Percentiles rank a stretch among this genome's conserved stretches.
phyloP scores from a whole-genome alignment of 2,888 invertebrate genomes.

The Seira musarum region DNA sequence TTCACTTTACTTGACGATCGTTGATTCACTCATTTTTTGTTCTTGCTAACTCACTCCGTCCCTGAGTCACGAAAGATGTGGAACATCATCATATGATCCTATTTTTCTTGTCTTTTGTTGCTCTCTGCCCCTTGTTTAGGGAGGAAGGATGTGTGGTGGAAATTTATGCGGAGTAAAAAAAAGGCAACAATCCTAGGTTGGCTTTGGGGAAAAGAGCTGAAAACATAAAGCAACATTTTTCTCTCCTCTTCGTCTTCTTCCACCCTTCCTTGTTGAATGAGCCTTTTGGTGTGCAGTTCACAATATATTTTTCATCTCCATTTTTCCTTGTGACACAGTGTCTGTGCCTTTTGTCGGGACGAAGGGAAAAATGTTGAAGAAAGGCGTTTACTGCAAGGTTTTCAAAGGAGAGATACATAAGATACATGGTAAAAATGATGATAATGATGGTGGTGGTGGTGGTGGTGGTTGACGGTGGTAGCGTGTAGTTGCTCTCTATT shows the following conservation, averaged over 20 bases:
- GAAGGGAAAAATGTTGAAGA: conserved; percentile 13
- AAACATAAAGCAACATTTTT: conserved; percentile 2
- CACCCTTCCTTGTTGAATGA: conserved; percentile 25
- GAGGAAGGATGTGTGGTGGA: conserved; percentile 9
- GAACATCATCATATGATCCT: conserved; percentile 1
- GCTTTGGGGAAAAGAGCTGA: not conserved
- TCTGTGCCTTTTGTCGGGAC: conserved; percentile 5
- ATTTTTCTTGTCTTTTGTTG: conserved; percentile 1
- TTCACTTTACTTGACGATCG: not conserved
- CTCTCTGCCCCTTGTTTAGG: not conserved
- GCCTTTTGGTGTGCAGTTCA: conserved; percentile 28
- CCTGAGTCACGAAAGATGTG: conserved; percentile 8
- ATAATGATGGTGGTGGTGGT: conserved; percentile 38
- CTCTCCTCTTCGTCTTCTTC: not conserved
- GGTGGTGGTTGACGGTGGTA: conserved; percentile 11
- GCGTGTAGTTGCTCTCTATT: conserved; percentile 8
- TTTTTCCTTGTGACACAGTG: conserved; percentile 36
- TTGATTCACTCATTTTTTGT: conserved; percentile 7
- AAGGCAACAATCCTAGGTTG: conserved; percentile 1
- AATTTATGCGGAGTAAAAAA: conserved; percentile 13
- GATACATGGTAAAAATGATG: conserved; percentile 33
- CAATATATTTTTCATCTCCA: conserved; percentile 20
- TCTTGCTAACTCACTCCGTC: not conserved
- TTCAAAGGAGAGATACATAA: conserved; percentile 22
- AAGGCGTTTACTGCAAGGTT: conserved; percentile 11